Evolutionary conservation across 2,113 vertebrate species (phyloP).

Genomic region (Hemiscyllium ocellatum): DNA sequence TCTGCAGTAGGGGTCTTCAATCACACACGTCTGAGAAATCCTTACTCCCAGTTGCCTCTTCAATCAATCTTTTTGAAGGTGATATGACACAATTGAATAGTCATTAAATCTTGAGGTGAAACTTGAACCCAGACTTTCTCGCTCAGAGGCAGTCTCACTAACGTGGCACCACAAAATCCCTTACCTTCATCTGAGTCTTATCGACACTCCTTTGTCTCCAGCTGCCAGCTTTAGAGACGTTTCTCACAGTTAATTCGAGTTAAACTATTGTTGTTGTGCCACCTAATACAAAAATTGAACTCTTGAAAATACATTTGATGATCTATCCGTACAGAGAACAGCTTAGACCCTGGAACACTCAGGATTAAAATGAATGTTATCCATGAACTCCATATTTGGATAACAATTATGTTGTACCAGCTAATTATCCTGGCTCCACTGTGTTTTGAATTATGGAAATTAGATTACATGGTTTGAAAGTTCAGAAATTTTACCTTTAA

Average conservation of each 20-base stretch:
- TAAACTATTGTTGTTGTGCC: background rate
- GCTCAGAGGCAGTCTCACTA: too few species aligned
- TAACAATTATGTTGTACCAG: background rate
- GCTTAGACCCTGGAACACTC: background rate
- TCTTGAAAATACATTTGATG: background rate
- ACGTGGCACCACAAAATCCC: too few species aligned
- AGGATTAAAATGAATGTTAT: background rate
- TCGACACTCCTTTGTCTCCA: background rate
- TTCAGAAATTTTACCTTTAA: background rate
- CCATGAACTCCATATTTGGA: constrained; percentile 28
- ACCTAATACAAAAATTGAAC: background rate
- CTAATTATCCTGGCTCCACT: background rate
- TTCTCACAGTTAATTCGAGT: background rate
- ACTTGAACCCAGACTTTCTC: too few species aligned
- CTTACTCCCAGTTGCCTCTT: too few species aligned
- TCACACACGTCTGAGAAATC: background rate
- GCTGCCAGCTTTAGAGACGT: background rate
- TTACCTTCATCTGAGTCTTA: background rate
- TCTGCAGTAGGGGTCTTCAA: background rate
- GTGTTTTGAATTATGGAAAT: background rate
- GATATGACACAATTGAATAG: too few species aligned
- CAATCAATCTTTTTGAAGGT: too few species aligned
- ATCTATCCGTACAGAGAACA: background rate
- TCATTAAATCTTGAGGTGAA: too few species aligned
- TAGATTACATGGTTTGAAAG: background rate